Evolutionary conservation across 2,113 vertebrate genomes (phyloP).

Genomic region (Ciconia maguari): DNA sequence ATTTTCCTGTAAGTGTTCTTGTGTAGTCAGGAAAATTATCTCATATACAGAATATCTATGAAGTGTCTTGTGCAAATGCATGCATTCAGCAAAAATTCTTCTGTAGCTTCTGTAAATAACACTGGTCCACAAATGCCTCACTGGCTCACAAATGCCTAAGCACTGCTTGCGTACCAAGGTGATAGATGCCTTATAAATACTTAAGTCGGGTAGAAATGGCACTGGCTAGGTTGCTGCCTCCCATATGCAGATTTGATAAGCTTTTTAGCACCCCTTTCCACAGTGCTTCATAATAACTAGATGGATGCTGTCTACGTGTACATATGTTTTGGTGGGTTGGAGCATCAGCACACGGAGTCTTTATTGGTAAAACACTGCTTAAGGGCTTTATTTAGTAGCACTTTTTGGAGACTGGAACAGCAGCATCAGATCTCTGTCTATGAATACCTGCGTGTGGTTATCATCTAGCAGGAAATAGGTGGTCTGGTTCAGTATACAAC

Average conservation of each 20-base stretch:
- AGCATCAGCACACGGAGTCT: not conserved
- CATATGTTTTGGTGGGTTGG: not conserved
- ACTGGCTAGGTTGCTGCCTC: not conserved
- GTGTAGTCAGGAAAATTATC: not conserved
- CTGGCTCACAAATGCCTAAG: not conserved
- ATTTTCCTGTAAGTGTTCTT: not conserved
- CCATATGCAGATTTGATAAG: not conserved
- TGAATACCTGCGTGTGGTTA: not conserved
- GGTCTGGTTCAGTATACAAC: accelerated
- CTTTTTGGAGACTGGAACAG: not conserved
- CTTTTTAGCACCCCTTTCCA: not conserved
- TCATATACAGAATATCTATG: not conserved
- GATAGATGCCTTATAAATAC: not conserved
- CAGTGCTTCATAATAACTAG: not conserved
- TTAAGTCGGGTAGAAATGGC: not conserved
- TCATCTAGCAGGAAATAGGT: not conserved
- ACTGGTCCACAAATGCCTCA: not conserved
- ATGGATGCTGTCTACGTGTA: not conserved
- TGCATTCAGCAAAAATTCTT: not conserved
- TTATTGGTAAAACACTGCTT: not conserved
- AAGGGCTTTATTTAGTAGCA: not conserved
- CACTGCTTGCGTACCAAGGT: not conserved
- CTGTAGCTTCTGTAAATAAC: not conserved
- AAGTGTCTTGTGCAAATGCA: not conserved
- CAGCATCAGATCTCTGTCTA: not conserved